These are phyloP conservation scores for Penaeus chinensis DNA, from an alignment of 1,140 invertebrate species.

Conservation along the genomic window DNA sequence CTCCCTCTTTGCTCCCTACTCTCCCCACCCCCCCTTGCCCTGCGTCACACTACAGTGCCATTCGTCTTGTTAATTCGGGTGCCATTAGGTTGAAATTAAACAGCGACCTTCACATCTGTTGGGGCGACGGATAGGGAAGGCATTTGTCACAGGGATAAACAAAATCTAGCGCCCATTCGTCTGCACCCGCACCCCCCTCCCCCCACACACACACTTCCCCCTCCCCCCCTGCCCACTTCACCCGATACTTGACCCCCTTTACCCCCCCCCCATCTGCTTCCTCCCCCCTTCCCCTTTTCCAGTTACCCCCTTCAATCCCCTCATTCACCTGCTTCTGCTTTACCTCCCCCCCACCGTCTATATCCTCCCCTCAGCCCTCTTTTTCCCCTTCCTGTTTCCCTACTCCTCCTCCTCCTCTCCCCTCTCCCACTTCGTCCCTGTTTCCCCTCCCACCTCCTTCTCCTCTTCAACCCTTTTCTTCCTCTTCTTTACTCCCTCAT, in stretches of 20 bases:
- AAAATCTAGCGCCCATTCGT: constrained; percentile 59
- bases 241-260: not conserved
- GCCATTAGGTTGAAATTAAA: constrained; percentile 64
- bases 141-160: constrained; percentile 63
- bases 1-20: too few species aligned
- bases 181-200: constrained; percentile 36
- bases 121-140: constrained; percentile 57
- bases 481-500: too few species aligned
- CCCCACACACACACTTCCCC: not conserved
- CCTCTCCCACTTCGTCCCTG: too few species aligned
- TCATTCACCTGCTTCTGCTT: not conserved
- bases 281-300: too few species aligned
- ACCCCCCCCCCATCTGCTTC: too few species aligned
- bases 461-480: too few species aligned
- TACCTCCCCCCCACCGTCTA: not conserved
- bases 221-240: not conserved
- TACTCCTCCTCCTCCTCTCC: not conserved
- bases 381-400: not conserved
- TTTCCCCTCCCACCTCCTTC: too few species aligned
- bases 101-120: constrained; percentile 62
- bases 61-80: constrained; percentile 63
- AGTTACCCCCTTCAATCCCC: too few species aligned
- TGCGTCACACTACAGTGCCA: constrained; percentile 58
- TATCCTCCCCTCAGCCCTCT: not conserved
- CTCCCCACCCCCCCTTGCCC: not conserved